phyloP scores from a whole-genome alignment of 2,113 vertebrate species.

The Dicrurus megarhynchus region DNA sequence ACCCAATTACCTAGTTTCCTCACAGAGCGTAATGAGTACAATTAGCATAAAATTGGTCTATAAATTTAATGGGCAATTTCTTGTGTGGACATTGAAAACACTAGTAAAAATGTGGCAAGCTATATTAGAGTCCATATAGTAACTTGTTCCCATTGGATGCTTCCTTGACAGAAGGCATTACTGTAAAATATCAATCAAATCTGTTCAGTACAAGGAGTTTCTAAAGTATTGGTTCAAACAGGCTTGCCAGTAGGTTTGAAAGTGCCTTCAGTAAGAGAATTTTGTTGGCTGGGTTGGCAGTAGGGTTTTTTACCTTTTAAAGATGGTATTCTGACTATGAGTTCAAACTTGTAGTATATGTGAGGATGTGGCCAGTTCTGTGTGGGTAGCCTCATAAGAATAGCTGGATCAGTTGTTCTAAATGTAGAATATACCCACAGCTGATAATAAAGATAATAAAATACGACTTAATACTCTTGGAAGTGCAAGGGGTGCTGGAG shows the following conservation, averaged over 20 bases:
- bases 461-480: neutral
- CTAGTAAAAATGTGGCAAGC: neutral
- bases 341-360: neutral
- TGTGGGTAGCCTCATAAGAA: neutral
- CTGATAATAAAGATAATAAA: neutral
- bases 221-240: neutral
- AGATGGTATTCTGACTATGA: neutral
- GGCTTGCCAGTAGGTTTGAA: neutral
- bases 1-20: conserved; percentile 48
- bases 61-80: conserved; percentile 20
- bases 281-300: neutral
- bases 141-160: neutral
- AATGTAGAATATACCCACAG: neutral
- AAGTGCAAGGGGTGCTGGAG: neutral
- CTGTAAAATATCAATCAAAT: neutral
- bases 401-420: neutral
- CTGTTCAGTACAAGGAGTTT: neutral
- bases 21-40: conserved; percentile 14
- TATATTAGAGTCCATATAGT: neutral
- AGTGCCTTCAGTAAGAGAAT: neutral
- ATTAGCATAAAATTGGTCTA: conserved; percentile 21
- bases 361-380: neutral
- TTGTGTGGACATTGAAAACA: neutral
- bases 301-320: neutral
- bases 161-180: neutral